Conservation (phyloP, 2,113 vertebrate genomes). For the Glaucidium brasilianum region DNA sequence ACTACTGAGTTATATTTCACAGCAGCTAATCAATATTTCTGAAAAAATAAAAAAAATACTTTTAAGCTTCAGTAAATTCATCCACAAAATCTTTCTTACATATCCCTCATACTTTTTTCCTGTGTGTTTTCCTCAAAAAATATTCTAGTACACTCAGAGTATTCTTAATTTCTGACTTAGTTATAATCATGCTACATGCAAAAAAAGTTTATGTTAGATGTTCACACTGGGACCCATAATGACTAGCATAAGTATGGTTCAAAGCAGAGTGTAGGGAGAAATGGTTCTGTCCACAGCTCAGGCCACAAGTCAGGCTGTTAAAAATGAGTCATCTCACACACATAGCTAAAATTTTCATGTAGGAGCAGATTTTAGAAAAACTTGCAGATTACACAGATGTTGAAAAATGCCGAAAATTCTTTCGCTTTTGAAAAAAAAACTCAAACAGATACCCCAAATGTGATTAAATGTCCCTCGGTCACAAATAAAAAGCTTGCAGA, state of each 20-base stretch:
- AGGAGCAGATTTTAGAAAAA: not conserved
- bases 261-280: not conserved
- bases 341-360: not conserved
- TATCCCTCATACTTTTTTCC: not conserved
- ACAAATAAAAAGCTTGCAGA: not conserved
- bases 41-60: not conserved
- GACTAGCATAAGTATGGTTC: not conserved
- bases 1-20: not conserved
- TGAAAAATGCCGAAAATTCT: not conserved
- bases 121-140: not conserved
- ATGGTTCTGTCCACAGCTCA: not conserved
- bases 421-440: not conserved
- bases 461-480: not conserved
- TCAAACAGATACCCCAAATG: rapidly evolving
- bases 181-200: not conserved
- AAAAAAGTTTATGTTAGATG: not conserved
- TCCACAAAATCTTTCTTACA: not conserved
- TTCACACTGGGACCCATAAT: not conserved
- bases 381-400: rapidly evolving
- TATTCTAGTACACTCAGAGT: too few species aligned
- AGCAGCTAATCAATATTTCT: not conserved
- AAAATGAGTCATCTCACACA: not conserved
- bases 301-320: not conserved
- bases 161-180: not conserved
- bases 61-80: not conserved